Conservation (phyloP, 2,113 vertebrate genomes). For the Erinaceus europaeus region DNA sequence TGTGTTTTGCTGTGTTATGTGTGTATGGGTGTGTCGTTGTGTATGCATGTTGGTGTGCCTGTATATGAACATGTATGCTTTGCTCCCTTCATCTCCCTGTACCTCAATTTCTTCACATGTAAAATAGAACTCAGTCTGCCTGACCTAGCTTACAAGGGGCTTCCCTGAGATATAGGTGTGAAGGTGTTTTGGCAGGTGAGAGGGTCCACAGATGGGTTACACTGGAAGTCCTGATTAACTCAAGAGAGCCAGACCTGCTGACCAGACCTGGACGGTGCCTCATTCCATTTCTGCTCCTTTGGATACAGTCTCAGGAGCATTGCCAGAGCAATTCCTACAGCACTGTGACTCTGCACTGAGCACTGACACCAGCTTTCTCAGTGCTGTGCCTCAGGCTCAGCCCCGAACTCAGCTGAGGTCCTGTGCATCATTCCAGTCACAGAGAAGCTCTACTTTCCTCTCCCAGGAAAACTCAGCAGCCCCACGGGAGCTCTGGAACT, state of each 20-base stretch:
- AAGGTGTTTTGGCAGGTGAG: neutral
- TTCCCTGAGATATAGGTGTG: too few relatives aligned
- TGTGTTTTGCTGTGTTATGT: neutral
- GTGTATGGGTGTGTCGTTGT: neutral
- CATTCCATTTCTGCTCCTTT: neutral
- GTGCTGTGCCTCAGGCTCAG: neutral
- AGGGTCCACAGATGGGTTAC: too few relatives aligned
- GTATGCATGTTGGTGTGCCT: too few relatives aligned
- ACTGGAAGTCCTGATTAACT: neutral
- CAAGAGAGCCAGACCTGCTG: too few relatives aligned
- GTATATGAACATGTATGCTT: too few relatives aligned
- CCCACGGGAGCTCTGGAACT: neutral
- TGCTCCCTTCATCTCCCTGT: neutral
- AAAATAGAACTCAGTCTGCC: neutral
- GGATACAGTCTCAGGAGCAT: neutral
- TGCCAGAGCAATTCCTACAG: neutral
- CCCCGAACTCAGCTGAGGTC: neutral
- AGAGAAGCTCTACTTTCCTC: neutral
- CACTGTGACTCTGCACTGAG: neutral
- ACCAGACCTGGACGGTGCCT: neutral
- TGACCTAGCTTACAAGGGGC: neutral
- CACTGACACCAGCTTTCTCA: accelerated
- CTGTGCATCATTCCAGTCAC: neutral
- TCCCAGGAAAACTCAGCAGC: neutral
- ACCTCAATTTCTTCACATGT: neutral